A percentile compares a stretch with the other conserved stretches of the same genome.
These are phyloP conservation scores for Arvicanthis niloticus DNA, from an alignment of 2,113 vertebrate genomes.

Conservation along the genomic window DNA sequence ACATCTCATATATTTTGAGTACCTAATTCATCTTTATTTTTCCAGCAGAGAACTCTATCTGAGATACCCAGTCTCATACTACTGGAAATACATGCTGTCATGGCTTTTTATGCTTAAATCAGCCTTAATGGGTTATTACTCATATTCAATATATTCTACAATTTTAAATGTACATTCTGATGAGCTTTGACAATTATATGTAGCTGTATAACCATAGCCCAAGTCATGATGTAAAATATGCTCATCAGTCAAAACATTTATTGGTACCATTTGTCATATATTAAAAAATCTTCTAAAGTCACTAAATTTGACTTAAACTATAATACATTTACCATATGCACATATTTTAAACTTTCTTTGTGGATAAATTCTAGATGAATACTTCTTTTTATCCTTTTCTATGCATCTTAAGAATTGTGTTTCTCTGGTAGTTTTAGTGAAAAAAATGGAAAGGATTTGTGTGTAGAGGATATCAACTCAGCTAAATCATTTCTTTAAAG, in stretches of 20 bases:
- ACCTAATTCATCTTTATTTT: not conserved
- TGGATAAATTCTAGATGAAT: not conserved
- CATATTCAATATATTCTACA: not conserved
- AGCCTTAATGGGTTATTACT: conserved; percentile 20
- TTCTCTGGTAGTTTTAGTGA: not conserved
- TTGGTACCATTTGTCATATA: not conserved
- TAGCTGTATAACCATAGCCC: not conserved
- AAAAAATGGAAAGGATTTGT: not conserved
- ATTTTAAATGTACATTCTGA: conserved; percentile 16
- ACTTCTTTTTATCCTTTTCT: not conserved
- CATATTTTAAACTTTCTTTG: not conserved
- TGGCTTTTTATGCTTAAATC: conserved; percentile 20
- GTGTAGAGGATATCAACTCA: not conserved
- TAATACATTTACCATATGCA: not conserved
- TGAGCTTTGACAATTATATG: conserved; percentile 20
- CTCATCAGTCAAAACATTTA: not conserved
- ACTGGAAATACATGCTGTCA: conserved; percentile 12
- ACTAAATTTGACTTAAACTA: not conserved
- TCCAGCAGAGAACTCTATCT: not conserved
- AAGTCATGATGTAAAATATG: conserved; percentile 22
- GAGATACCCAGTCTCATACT: not conserved
- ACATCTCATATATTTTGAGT: not conserved
- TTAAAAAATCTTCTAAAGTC: not conserved
- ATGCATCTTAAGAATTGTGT: not conserved
- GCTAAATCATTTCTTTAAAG: not conserved